Base-by-base conservation (phyloP, 2,113 vertebrate genomes). In the Macaca nemestrina region DNA sequence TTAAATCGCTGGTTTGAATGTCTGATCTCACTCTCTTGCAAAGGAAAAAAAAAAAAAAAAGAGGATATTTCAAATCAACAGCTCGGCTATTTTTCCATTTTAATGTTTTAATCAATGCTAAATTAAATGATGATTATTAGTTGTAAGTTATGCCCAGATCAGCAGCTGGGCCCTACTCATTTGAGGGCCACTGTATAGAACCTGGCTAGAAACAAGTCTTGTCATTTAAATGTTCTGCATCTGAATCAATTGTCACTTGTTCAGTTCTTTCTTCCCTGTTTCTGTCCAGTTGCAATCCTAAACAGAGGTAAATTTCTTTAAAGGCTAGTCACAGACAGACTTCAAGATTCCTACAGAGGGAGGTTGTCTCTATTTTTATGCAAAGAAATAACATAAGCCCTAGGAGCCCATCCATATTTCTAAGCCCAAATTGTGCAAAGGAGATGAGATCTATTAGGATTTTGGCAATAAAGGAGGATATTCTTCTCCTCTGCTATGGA, bases 311-410 rank as follows among this genome's bases (percentile, higher is more conserved):
- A 43, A 80, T 85, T 45, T 94, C 68, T 94, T 92, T 57, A 40
- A 57, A 90, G 35, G 59, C 81, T 94, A 45, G 78, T 95, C 59
- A 88, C 40, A 88, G 75, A 92, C 38, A 73, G 83, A 82, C 27
- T 87, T 93, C 18, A 93, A 79, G n/a, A 92, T 93, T 92, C 86
- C n/a, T 90, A 32, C 16, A 61, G 80, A 93, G 57, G 90, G 55
- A 92, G 17, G 45, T 87, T 87, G 38, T 94, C 83, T 95, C 68
- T 75, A 32, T 70, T 93, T 57, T 95, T 92, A 84, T 18, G 17
- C 75, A 92, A 96, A 93, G 27, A 91, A 86, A 84, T 68, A 84
- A 93, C 43, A 64, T 92, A 90, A 97, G 59, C 25, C 25, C 78
- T 82, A 82, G 57, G 52, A 92, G 84, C 50, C 50, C 18, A 38